Evolutionary conservation across 2,888 invertebrate species (phyloP), one percentile per base, ranked within the genome.

Genomic region (Brachyopa scutellaris): DNA sequence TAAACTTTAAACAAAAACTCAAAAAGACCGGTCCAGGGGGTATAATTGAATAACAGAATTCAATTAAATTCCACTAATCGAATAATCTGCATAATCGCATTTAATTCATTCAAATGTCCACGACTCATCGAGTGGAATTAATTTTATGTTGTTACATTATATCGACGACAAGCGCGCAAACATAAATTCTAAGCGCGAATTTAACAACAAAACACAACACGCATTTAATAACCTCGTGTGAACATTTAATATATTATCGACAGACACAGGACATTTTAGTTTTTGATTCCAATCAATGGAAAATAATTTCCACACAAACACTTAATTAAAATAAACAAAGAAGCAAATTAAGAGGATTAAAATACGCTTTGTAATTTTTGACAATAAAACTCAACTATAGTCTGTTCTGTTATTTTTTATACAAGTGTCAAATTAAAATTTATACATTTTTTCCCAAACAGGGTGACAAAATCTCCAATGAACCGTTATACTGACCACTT

Each of bases 1-100:
- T 31, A 38, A 13, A 31, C 6, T 69, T 69, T 29, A 57, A 36
- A 15, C 19, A 33, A 21, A 49, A 38, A 17, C 49, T 53, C 17
- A 49, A 59, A 8, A 13, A 47, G 45, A 33, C 15, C 2, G 7
- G 26, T 55, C 15, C 45, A 11, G 13, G 38, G n/a, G 8, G 26
- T 26, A 38, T 49, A 29, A 59, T 13, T 40, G 49, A 13, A 49
- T 15, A 13, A 1, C 40, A 40, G 8, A 59, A 70, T 72, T 72
- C 51, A 55, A 72, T 72, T 72, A 45, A 72, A 42, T 45, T 29
- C 11, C 7, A 2, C 33, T 72, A 51, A 72, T 62, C 72, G 53
- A 72, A 61, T 61, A 62, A 45, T 62, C 62, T 53, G 61, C 61
- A 36, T 61, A 53, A 62, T 62, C 45, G 53, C 29, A 38, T 62